These are phyloP conservation scores for Luidia sarsii DNA, from an alignment of 53 echinoderm and acorn worm species.

Conservation along the genomic window DNA sequence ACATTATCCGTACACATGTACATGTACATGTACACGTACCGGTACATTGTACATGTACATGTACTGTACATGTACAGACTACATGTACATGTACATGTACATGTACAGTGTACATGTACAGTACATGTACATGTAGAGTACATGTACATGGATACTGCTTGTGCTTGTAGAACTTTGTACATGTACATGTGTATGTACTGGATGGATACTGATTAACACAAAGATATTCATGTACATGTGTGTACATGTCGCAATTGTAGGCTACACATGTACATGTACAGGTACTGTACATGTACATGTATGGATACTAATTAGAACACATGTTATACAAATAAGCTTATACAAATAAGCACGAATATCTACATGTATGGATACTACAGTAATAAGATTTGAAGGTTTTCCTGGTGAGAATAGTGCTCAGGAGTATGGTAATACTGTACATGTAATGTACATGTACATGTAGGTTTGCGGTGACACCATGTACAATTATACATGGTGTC, in stretches of 20 bases:
- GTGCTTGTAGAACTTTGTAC: not conserved
- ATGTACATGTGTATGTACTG: not conserved
- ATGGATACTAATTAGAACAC: too few species aligned
- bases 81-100: not conserved
- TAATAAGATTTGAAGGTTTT: too few species aligned
- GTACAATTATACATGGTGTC: too few species aligned
- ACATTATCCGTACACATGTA: not conserved
- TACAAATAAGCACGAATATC: too few species aligned
- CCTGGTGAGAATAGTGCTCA: too few species aligned
- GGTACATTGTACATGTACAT: too few species aligned
- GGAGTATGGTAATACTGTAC: too few species aligned
- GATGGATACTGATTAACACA: not conserved
- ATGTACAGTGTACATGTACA: not conserved
- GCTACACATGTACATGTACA: not conserved
- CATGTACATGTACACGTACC: not conserved
- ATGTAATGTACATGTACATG: too few species aligned
- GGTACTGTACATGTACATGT: conserved; percentile 1
- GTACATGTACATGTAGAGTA: not conserved
- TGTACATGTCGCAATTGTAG: not conserved
- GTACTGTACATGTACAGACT: not conserved
- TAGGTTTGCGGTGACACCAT: too few species aligned
- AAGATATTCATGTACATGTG: not conserved
- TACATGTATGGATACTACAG: too few species aligned
- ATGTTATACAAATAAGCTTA: too few species aligned
- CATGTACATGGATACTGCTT: not conserved